A percentile compares a stretch with the other conserved stretches of the same genome.
phyloP scores from a whole-genome alignment of 2,113 vertebrate species.

The Pagrus major region DNA sequence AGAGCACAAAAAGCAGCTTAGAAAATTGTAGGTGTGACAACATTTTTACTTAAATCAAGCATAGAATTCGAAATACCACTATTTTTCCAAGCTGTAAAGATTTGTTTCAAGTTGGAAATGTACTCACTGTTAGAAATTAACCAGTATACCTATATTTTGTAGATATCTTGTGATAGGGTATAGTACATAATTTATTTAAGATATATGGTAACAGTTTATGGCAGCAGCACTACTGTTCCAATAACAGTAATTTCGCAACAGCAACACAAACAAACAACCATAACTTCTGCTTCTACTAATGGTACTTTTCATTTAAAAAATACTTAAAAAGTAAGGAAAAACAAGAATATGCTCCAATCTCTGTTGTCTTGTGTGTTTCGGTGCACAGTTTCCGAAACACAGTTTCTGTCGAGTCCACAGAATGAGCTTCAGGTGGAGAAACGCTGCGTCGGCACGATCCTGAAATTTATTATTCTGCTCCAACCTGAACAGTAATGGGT shows the following conservation, averaged over 20 bases:
- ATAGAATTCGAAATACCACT: no score
- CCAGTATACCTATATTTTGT: not conserved
- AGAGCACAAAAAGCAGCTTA: no score
- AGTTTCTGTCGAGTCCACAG: conserved; percentile 75
- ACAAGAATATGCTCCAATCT: not conserved
- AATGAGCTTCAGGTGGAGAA: conserved; percentile 68
- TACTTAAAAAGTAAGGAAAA: conserved; percentile 4
- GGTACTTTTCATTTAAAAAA: not conserved
- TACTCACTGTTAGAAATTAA: no score
- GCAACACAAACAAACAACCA: not conserved
- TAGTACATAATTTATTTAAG: no score
- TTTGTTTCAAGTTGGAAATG: no score
- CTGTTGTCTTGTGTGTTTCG: conserved; percentile 53
- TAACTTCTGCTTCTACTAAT: not conserved
- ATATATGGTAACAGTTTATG: not conserved
- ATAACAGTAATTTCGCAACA: not conserved
- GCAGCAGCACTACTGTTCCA: not conserved
- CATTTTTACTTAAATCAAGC: no score
- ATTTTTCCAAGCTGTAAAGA: no score
- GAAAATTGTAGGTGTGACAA: no score
- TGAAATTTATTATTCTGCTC: conserved; percentile 77
- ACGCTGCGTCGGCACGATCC: conserved; percentile 75
- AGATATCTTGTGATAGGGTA: not conserved
- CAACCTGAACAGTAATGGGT: conserved; percentile 77
- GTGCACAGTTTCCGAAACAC: conserved; percentile 53